A percentile compares a stretch with the other conserved stretches of the same genome.
These are phyloP conservation scores for Dipodomys stephensi DNA, from an alignment of 2,113 vertebrate species.

Conservation along the genomic window DNA sequence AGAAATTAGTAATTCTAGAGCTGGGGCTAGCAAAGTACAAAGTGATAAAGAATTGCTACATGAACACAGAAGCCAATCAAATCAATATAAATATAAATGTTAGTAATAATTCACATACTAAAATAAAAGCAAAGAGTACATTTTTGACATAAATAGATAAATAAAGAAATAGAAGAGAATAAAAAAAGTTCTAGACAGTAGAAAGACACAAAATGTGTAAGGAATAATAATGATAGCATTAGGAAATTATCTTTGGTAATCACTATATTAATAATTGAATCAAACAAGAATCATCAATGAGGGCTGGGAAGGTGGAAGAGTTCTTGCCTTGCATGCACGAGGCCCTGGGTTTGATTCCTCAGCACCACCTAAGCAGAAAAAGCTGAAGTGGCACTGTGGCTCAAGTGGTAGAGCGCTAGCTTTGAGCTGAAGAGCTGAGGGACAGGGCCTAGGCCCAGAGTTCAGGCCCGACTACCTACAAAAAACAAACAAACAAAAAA, in stretches of 20 bases:
- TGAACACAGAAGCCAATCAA: background rate
- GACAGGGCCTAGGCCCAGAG: no score
- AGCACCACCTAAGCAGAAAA: no score
- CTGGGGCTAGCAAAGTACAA: background rate
- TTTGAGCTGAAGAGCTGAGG: no score
- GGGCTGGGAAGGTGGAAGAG: no score
- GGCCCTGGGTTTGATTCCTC: no score
- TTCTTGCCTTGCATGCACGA: no score
- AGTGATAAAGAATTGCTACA: background rate
- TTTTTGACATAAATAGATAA: slow-evolving; percentile 21
- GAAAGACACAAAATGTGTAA: slow-evolving; percentile 27
- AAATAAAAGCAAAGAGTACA: slow-evolving; percentile 28
- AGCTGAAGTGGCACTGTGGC: no score
- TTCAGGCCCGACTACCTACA: no score
- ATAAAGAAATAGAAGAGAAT: background rate
- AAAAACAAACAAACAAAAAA: no score
- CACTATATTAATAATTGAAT: slow-evolving; percentile 23
- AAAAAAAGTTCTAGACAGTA: background rate
- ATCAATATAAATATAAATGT: slow-evolving; percentile 19
- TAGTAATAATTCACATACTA: slow-evolving; percentile 7
- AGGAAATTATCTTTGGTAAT: slow-evolving; percentile 31
- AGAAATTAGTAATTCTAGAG: background rate
- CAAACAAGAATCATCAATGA: slow-evolving; percentile 41
- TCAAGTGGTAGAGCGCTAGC: no score
- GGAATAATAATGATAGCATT: slow-evolving; percentile 43